A percentile compares a stretch with the other conserved stretches of the same genome.
These are phyloP conservation scores for Chelonus insularis DNA, from an alignment of 1,140 invertebrate species.

Conservation along the genomic window DNA sequence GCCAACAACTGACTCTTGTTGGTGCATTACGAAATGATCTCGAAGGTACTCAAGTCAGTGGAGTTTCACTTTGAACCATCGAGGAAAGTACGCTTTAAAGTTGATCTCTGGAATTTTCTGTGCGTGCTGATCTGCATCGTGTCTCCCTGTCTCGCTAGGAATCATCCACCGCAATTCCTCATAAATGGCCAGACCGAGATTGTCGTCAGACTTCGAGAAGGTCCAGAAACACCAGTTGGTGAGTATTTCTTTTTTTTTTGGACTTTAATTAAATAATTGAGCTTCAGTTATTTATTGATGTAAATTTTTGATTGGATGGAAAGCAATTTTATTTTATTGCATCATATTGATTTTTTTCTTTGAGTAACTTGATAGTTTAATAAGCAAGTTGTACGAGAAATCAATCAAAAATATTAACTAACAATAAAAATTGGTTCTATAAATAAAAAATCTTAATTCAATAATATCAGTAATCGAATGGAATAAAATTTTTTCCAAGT, in stretches of 20 bases:
- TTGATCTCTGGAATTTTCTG: slow-evolving; percentile 8
- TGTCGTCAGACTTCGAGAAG: slow-evolving; percentile 84
- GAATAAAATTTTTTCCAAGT: no score
- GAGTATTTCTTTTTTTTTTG: slow-evolving; percentile 48
- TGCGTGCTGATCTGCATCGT: slow-evolving; percentile 23
- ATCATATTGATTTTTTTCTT: no score
- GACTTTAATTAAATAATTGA: not conserved
- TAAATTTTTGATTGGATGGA: no score
- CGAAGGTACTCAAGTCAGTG: not conserved
- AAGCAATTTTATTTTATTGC: no score
- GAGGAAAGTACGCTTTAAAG: slow-evolving; percentile 26
- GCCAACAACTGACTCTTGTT: slow-evolving; percentile 10
- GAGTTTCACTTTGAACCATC: slow-evolving; percentile 17
- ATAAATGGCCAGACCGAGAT: slow-evolving; percentile 88
- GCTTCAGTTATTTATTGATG: no score
- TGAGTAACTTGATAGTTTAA: no score
- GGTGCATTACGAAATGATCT: slow-evolving; percentile 13
- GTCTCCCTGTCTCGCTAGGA: slow-evolving; percentile 52
- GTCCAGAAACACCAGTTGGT: slow-evolving; percentile 82
- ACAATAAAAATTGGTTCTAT: no score
- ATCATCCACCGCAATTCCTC: slow-evolving; percentile 80
- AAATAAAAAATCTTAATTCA: no score
- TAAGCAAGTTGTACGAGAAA: no score
- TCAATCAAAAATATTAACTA: no score
- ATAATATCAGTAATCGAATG: no score